These are phyloP conservation scores for Pseudomugil tenellus DNA, from an alignment of 2,797 vertebrate species.

Conservation along the genomic window DNA sequence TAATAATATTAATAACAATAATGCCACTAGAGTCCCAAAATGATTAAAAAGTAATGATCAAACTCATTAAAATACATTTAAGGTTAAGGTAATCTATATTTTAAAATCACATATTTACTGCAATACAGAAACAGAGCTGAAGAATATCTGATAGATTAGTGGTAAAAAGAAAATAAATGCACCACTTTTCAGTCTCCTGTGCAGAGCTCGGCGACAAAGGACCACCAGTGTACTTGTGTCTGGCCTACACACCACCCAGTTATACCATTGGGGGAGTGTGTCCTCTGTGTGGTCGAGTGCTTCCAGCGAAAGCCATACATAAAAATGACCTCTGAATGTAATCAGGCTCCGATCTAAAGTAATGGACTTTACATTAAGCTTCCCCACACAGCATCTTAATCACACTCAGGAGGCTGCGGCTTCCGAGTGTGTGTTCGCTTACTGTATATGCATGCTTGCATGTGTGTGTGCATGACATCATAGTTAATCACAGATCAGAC, in stretches of 20 bases:
- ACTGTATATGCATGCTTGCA: slow-evolving; percentile 16
- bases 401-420: slow-evolving; percentile 61
- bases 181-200: not conserved
- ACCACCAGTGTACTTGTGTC: slow-evolving; percentile 27
- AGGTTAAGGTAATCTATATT: no score
- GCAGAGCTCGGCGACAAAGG: not conserved
- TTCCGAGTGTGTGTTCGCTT: slow-evolving; percentile 6
- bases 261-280: not conserved
- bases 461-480: slow-evolving; percentile 68
- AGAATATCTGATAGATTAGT: no score
- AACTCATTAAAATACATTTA: no score
- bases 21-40: no score
- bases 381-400: slow-evolving; percentile 59
- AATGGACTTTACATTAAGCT: slow-evolving; percentile 71
- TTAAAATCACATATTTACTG: no score
- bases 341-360: slow-evolving; percentile 62
- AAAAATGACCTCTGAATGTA: slow-evolving; percentile 49
- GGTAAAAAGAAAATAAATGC: no score
- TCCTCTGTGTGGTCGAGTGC: slow-evolving; percentile 47
- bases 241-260: slow-evolving; percentile 1
- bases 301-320: slow-evolving; percentile 19
- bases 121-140: no score
- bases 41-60: no score
- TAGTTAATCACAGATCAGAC: slow-evolving; percentile 68
- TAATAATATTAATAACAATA: no score